Evolutionary conservation across 2,888 invertebrate genomes (phyloP).

Genomic region (Agrotis ipsilon): DNA sequence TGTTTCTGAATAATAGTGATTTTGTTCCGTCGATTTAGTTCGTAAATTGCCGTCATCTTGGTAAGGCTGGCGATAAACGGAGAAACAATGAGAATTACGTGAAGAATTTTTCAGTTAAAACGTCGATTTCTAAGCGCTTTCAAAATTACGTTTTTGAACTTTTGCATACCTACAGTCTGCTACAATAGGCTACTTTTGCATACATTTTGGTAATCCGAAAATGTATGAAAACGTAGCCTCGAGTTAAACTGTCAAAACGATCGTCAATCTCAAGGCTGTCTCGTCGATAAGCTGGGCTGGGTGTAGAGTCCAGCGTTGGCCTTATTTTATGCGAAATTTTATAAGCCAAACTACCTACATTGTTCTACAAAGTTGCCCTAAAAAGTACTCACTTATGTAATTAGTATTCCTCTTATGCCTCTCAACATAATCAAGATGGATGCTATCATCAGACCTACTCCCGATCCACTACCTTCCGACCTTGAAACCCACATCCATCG

Average conservation of each 20-base stretch:
- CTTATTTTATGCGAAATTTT: too few relatives aligned
- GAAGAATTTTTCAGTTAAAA: too few relatives aligned
- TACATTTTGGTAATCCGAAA: too few relatives aligned
- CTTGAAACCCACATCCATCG: conserved; percentile 40
- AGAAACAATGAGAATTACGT: conserved; percentile 58
- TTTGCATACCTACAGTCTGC: too few relatives aligned
- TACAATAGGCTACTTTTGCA: too few relatives aligned
- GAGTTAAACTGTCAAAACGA: too few relatives aligned
- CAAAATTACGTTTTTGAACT: too few relatives aligned
- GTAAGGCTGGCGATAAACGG: conserved; percentile 45
- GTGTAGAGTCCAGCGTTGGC: too few relatives aligned
- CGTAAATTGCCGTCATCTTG: conserved; percentile 64
- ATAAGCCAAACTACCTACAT: neutral
- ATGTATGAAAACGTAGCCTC: too few relatives aligned
- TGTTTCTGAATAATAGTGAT: conserved; percentile 59
- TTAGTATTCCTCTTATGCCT: conserved; percentile 11
- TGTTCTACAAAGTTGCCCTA: neutral
- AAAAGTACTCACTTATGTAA: neutral
- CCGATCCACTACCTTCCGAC: conserved; percentile 21
- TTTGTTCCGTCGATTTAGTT: conserved; percentile 68
- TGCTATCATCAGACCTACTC: conserved; percentile 38
- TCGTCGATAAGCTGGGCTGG: too few relatives aligned
- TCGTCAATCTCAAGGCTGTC: too few relatives aligned
- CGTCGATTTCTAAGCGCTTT: too few relatives aligned
- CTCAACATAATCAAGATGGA: conserved; percentile 29